A percentile compares a stretch with the other conserved stretches of the same genome.
Conservation (phyloP, 2,888 invertebrate genomes). For the Pimpla rufipes region DNA sequence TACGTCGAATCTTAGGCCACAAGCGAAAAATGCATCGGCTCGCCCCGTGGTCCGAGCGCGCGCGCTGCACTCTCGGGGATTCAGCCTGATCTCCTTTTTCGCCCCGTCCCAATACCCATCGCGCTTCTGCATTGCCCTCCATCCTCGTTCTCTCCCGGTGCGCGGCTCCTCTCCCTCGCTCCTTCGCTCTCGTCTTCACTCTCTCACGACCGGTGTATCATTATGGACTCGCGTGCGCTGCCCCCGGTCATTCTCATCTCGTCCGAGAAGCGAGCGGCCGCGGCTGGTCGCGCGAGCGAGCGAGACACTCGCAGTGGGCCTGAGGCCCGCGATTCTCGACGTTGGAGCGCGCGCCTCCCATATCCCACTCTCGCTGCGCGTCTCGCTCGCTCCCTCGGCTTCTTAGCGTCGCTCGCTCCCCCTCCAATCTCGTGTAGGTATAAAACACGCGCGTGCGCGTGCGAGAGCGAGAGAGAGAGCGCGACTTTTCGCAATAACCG, state of each 20-base stretch:
- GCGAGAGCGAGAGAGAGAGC: constrained; percentile 38
- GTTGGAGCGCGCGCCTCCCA: constrained; percentile 36
- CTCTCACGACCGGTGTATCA: constrained; percentile 76
- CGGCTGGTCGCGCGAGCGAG: constrained; percentile 32
- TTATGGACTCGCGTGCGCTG: constrained; percentile 83
- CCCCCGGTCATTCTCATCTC: constrained; percentile 82
- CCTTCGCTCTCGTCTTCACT: constrained; percentile 51
- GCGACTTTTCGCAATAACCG: constrained; percentile 38
- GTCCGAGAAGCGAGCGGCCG: constrained; percentile 53
- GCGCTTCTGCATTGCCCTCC: constrained; percentile 43
- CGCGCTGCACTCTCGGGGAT: constrained; percentile 39
- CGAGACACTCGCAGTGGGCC: constrained; percentile 62
- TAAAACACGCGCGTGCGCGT: constrained; percentile 17
- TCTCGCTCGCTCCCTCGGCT: constrained; percentile 48
- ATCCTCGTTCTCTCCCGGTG: constrained; percentile 36
- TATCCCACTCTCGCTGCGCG: constrained; percentile 48
- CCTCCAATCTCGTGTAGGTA: constrained; percentile 18
- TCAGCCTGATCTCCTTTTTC: constrained; percentile 49
- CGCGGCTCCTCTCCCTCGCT: constrained; percentile 17
- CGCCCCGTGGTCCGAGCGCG: background rate
- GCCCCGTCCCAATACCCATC: constrained; percentile 19
- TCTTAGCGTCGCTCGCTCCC: constrained; percentile 27
- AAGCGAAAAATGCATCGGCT: constrained; percentile 39
- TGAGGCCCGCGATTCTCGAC: constrained; percentile 41
- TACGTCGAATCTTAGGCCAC: constrained; percentile 27